These are phyloP conservation scores for Platanista minor DNA, from an alignment of 2,113 vertebrate genomes.

Conservation along the genomic window DNA sequence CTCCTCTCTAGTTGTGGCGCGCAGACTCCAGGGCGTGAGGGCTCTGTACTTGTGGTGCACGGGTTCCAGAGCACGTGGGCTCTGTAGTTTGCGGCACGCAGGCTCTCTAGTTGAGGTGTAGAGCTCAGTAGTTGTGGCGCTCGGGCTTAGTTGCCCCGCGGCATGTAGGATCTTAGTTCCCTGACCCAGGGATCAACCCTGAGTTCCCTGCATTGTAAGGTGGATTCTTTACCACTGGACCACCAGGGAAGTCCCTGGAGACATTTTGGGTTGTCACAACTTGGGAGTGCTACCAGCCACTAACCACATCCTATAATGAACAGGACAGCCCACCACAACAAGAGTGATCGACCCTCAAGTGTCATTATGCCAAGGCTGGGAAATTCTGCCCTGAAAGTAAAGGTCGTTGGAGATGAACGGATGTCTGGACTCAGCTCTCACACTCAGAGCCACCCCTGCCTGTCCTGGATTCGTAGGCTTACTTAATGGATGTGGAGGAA, in stretches of 20 bases:
- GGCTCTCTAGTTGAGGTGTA: too few relatives aligned
- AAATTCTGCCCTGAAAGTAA: not conserved
- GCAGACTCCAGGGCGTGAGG: too few relatives aligned
- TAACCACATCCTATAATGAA: not conserved
- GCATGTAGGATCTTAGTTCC: too few relatives aligned
- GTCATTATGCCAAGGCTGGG: not conserved
- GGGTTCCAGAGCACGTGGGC: too few relatives aligned
- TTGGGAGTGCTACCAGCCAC: not conserved
- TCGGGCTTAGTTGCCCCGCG: too few relatives aligned
- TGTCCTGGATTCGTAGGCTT: not conserved
- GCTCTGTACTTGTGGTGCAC: too few relatives aligned
- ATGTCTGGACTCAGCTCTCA: not conserved
- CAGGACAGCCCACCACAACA: not conserved
- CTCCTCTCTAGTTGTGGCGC: too few relatives aligned
- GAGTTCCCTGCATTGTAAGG: not conserved
- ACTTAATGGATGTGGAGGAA: not conserved
- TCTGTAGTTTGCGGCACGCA: too few relatives aligned
- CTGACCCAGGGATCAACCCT: not conserved
- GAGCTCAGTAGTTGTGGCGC: too few relatives aligned
- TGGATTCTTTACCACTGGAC: not conserved
- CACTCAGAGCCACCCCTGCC: not conserved
- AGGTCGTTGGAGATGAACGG: not conserved
- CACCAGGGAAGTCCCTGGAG: not conserved
- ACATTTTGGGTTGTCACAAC: not conserved
- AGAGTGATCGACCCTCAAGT: not conserved